Base-by-base conservation (phyloP, 2,113 vertebrate species). In the Chelonoidis abingdonii region DNA sequence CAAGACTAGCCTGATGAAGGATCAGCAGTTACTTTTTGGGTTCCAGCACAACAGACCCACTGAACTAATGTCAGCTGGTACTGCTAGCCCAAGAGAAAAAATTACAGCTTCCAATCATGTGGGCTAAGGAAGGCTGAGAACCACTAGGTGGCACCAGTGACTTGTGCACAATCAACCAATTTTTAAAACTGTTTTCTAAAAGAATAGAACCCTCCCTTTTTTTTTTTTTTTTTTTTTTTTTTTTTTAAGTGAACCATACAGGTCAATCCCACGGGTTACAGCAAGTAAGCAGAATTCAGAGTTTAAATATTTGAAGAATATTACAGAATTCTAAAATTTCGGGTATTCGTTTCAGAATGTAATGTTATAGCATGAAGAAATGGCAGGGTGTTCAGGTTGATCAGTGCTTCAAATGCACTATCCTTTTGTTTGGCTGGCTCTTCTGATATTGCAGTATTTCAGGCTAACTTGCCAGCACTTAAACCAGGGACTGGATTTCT, bases 141-240 rank as follows among this genome's bases (percentile, higher is more conserved):
- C 96, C 98, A 53, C 97, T 97, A 97, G 98, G 78, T 97, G 98
- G 98, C 98, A 96, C 83, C 94, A 76, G 97, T 93, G 97, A 31
- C 87, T 94, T 93, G 49, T 0, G 0, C 69, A 85, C 75, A 62
- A 53, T 35, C 35, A 10, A 69, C 17, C n/a, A 38, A 11, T 38
- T 72, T n/a, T 38, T 80, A 59, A 49, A 22, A 16, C 59, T 95
- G 84, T n/a, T 8, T 3, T 8, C 56, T 11, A 47, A 92, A 52
- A 49, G 19, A 38, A 14, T 47, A 5, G 2, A 21, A 2, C 0
- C 0, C 69, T 29, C 87, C 56, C 41, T 22, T 69, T 49, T 5
- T n/a, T 72, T 54, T 65, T 83, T 93, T 86, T 87, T 89, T 31
- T 41, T 41, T 22, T 69, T 49, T 5, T n/a, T 72, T 54, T 65